phyloP scores from a whole-genome alignment of 2,888 invertebrate species.

The Lepeophtheirus nordmannii region DNA sequence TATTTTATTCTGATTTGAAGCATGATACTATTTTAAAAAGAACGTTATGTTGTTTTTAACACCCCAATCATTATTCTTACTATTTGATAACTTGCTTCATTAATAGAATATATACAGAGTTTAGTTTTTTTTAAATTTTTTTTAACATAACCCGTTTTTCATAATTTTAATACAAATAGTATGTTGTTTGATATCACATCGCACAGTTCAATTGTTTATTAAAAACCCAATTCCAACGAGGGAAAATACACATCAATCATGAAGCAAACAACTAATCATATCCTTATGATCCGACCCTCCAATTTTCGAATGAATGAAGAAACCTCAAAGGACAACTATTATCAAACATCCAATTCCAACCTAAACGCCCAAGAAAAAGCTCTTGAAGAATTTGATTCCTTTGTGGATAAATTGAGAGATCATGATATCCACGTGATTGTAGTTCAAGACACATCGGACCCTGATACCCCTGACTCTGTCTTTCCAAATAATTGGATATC shows the following conservation, averaged over 20 bases:
- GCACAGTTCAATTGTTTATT: no score
- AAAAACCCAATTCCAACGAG: no score
- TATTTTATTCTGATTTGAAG: no score
- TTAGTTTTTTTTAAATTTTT: no score
- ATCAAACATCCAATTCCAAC: background rate
- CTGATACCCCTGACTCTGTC: conserved; percentile 10
- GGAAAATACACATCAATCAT: background rate
- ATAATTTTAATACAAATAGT: no score
- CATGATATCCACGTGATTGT: background rate
- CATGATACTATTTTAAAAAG: no score
- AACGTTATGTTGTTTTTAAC: no score
- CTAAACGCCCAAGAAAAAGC: background rate
- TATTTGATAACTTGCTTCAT: no score
- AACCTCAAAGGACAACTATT: background rate
- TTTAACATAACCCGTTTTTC: no score
- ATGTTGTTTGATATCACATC: no score
- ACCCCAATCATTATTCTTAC: no score
- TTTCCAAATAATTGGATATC: conserved; percentile 21
- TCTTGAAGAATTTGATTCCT: background rate
- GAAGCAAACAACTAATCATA: conserved; percentile 1
- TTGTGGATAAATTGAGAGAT: background rate
- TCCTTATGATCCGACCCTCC: background rate
- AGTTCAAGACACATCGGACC: background rate
- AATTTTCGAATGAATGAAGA: background rate
- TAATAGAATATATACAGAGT: no score